These are phyloP conservation scores for Datnioides undecimradiatus DNA, from an alignment of 2,113 vertebrate species.

Conservation along the genomic window DNA sequence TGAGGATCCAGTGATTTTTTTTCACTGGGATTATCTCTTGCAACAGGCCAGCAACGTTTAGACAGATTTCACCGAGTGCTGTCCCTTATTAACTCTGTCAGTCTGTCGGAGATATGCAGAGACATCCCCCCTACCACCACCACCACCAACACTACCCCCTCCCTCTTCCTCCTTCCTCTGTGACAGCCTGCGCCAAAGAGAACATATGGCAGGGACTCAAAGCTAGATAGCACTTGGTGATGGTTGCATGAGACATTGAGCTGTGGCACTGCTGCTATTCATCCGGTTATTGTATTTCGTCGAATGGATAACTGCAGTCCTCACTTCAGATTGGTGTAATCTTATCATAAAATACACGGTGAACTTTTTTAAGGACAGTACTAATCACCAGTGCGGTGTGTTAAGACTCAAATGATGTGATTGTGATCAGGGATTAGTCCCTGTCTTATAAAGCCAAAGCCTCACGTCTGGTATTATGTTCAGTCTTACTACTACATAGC, in stretches of 20 bases:
- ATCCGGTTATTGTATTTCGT: slow-evolving; percentile 33
- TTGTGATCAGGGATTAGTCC: too few relatives aligned
- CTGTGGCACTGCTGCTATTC: slow-evolving; percentile 26
- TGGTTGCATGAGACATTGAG: slow-evolving; percentile 27
- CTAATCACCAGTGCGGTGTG: neutral
- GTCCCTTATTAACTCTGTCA: slow-evolving; percentile 72
- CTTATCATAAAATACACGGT: too few relatives aligned
- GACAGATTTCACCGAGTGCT: slow-evolving; percentile 58
- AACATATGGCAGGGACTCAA: slow-evolving; percentile 63
- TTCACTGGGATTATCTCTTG: slow-evolving; percentile 54
- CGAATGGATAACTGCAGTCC: neutral
- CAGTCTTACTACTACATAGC: neutral
- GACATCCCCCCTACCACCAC: neutral
- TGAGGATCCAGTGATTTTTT: slow-evolving; percentile 31
- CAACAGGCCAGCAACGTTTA: slow-evolving; percentile 36
- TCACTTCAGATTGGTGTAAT: neutral
- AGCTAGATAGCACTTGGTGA: slow-evolving; percentile 38
- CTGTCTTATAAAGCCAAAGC: too few relatives aligned
- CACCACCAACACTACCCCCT: neutral
- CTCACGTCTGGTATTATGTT: neutral
- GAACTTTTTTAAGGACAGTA: neutral
- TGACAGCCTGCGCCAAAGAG: slow-evolving; percentile 43
- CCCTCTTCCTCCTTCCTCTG: slow-evolving; percentile 22
- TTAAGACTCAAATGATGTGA: too few relatives aligned
- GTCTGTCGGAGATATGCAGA: slow-evolving; percentile 35